Conservation (phyloP, 2,113 vertebrate genomes). For the Stictonetta naevosa region DNA sequence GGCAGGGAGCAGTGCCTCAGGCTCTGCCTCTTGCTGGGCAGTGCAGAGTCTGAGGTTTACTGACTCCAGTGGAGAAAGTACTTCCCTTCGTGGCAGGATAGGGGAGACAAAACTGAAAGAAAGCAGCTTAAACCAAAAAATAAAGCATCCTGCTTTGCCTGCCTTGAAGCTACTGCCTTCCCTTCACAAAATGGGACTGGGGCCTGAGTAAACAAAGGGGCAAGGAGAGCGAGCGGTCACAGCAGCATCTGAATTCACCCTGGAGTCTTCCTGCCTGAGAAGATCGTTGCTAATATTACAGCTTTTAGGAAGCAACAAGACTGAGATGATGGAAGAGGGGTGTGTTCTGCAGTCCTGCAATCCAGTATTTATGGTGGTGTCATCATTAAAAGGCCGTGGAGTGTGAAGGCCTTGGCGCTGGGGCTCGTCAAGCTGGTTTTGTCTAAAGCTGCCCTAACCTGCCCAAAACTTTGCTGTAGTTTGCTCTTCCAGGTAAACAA, state of each 20-base stretch:
- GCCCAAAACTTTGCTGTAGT: not conserved
- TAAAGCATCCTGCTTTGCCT: not conserved
- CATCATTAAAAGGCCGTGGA: accelerated
- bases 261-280: not conserved
- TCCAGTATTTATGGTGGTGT: accelerated
- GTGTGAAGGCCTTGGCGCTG: accelerated
- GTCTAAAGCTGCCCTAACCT: not conserved
- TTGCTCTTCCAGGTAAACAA: not conserved
- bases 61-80: not conserved
- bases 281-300: not conserved
- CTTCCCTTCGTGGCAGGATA: not conserved
- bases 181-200: accelerated
- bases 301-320: accelerated
- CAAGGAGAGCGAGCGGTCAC: accelerated
- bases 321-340: accelerated
- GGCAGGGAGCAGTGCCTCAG: accelerated
- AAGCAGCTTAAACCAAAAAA: not conserved
- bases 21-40: not conserved
- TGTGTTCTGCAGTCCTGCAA: not conserved
- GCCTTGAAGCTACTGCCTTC: accelerated
- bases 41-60: accelerated
- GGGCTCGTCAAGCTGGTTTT: not conserved
- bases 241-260: not conserved
- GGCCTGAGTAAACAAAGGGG: no score
- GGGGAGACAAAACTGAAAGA: not conserved